phyloP scores from a whole-genome alignment of 1,140 invertebrate species.

The Drosophila kepulauana region DNA sequence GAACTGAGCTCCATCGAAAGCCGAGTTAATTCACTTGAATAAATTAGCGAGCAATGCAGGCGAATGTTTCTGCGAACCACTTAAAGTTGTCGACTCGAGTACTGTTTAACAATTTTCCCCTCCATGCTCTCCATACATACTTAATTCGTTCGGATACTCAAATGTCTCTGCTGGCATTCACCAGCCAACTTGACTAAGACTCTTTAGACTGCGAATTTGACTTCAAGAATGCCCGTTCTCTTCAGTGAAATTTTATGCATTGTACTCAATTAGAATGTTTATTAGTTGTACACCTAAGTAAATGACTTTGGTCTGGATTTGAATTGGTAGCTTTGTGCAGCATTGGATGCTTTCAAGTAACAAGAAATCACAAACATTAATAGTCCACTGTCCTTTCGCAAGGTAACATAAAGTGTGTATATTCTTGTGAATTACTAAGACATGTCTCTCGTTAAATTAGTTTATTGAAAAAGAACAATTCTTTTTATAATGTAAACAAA shows the following conservation, averaged over 20 bases:
- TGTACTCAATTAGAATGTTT: slow-evolving; percentile 46
- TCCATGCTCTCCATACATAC: slow-evolving; percentile 2
- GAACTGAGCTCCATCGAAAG: slow-evolving; percentile 34
- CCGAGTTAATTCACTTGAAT: slow-evolving; percentile 79
- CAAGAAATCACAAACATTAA: neutral
- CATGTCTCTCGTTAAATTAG: too few relatives aligned
- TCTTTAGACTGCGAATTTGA: slow-evolving; percentile 22
- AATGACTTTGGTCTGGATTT: slow-evolving; percentile 32
- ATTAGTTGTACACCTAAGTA: slow-evolving; percentile 39
- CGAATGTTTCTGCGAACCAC: slow-evolving; percentile 38
- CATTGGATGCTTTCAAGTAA: neutral
- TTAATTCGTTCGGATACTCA: slow-evolving; percentile 23
- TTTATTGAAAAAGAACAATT: too few relatives aligned
- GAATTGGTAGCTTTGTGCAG: slow-evolving; percentile 8
- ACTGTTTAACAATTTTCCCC: neutral
- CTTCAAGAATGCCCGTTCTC: slow-evolving; percentile 18
- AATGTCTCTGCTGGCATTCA: slow-evolving; percentile 27
- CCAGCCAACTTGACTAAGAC: slow-evolving; percentile 11
- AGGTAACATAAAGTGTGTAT: neutral
- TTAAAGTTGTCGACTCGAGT: slow-evolving; percentile 43
- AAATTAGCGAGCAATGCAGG: slow-evolving; percentile 74
- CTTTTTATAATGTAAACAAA: too few relatives aligned
- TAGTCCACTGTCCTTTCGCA: neutral
- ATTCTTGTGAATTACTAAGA: too few relatives aligned
- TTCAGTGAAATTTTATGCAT: slow-evolving; percentile 16